Conservation (phyloP, 2,888 invertebrate species). For the Melinopterus prodromus region DNA sequence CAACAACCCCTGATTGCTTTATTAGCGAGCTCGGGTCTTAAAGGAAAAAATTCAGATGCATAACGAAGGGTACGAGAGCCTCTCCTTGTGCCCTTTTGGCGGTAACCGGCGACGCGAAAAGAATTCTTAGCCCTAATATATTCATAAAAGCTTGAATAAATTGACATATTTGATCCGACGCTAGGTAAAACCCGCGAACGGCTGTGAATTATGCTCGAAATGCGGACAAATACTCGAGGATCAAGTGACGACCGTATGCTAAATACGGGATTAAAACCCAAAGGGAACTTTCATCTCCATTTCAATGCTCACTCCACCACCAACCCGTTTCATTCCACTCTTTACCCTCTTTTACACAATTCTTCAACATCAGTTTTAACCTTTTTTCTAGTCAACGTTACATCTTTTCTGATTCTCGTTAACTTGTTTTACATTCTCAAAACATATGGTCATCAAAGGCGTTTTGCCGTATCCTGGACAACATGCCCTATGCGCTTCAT, state of each 20-base stretch:
- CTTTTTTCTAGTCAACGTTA: not conserved
- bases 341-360: not conserved
- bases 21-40: not conserved
- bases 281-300: not conserved
- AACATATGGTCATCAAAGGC: no score
- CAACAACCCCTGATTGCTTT: conserved; percentile 18
- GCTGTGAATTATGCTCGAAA: conserved; percentile 50
- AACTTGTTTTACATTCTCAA: no score
- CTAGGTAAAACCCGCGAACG: not conserved
- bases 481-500: no score
- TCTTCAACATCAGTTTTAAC: not conserved
- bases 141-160: conserved; percentile 55
- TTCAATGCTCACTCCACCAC: not conserved
- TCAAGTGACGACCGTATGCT: conserved; percentile 24
- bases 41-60: conserved; percentile 5
- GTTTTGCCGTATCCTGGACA: no score
- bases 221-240: conserved; percentile 53
- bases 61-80: conserved; percentile 10
- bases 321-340: not conserved
- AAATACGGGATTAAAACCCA: not conserved
- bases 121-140: conserved; percentile 50
- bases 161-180: conserved; percentile 53
- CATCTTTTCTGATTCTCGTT: no score
- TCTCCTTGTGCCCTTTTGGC: conserved; percentile 28
- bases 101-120: conserved; percentile 44